Evolutionary conservation across 2,888 invertebrate genomes (phyloP).

Genomic region (Apantesis nais): DNA sequence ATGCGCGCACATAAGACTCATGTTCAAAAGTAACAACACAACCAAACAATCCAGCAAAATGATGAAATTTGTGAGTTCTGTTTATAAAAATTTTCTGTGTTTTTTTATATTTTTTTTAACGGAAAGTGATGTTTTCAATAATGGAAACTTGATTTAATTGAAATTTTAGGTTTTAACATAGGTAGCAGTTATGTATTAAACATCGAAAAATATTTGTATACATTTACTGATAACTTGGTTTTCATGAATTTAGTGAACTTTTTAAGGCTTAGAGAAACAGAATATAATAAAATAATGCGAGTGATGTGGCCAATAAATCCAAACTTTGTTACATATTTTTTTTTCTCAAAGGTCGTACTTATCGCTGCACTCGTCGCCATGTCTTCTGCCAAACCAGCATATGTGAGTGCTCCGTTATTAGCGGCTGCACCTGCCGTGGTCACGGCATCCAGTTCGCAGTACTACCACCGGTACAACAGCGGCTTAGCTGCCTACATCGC

Average conservation of each 20-base stretch:
- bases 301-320: background rate
- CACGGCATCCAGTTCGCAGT: constrained; percentile 89
- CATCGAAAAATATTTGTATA: no score
- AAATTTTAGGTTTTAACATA: background rate
- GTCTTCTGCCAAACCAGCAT: constrained; percentile 68
- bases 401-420: constrained; percentile 66
- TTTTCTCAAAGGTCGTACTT: constrained; percentile 61
- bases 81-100: background rate
- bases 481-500: constrained; percentile 74
- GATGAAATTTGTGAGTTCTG: constrained; percentile 22
- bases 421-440: constrained; percentile 80
- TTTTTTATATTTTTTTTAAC: background rate
- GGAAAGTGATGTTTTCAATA: background rate
- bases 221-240: background rate
- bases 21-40: constrained; percentile 13
- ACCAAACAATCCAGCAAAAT: constrained; percentile 14
- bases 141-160: background rate
- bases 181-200: background rate
- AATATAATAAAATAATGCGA: background rate
- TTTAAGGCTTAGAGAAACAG: background rate
- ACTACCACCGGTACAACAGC: constrained; percentile 88
- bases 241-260: background rate
- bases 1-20: background rate
- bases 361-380: constrained; percentile 72
- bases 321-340: background rate